Conservation (phyloP, 2,888 invertebrate species). For the Plutella xylostella region DNA sequence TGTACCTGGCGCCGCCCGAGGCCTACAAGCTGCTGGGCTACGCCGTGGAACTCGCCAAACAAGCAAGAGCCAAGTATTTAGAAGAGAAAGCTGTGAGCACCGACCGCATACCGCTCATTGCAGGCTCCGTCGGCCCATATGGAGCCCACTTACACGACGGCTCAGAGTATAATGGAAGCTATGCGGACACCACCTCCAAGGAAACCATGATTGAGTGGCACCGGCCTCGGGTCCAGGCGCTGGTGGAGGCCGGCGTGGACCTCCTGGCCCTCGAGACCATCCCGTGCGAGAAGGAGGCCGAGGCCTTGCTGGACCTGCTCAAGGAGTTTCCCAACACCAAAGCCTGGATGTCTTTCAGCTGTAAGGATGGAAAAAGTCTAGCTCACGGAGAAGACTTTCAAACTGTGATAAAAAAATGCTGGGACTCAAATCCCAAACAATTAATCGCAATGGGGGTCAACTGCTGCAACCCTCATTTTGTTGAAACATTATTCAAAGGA, state of each 20-base stretch:
- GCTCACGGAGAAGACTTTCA: slow-evolving; percentile 83
- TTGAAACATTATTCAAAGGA: slow-evolving; percentile 36
- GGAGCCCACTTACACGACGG: slow-evolving; percentile 90
- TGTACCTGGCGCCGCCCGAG: slow-evolving; percentile 74
- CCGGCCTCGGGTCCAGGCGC: slow-evolving; percentile 78
- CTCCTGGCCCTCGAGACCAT: slow-evolving; percentile 93
- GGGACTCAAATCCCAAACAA: slow-evolving; percentile 70
- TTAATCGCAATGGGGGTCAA: slow-evolving; percentile 89
- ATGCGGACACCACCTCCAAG: slow-evolving; percentile 72
- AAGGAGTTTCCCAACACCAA: slow-evolving; percentile 80
- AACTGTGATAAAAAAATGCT: slow-evolving; percentile 74
- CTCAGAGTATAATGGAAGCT: slow-evolving; percentile 90
- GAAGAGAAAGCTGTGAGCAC: slow-evolving; percentile 42
- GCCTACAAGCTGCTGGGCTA: slow-evolving; percentile 77
- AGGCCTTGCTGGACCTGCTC: slow-evolving; percentile 80
- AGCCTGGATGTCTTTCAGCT: slow-evolving; percentile 92
- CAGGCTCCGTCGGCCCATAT: slow-evolving; percentile 92
- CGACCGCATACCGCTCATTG: slow-evolving; percentile 69
- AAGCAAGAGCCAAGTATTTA: slow-evolving; percentile 73
- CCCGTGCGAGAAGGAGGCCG: slow-evolving; percentile 86
- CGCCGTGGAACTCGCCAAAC: slow-evolving; percentile 79
- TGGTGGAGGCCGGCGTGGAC: slow-evolving; percentile 84
- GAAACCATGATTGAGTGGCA: slow-evolving; percentile 84
- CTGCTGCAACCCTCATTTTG: slow-evolving; percentile 72
- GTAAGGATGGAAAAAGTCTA: slow-evolving; percentile 70